Evolutionary conservation across 2,888 invertebrate genomes (phyloP), one percentile per base, ranked within the genome.

Genomic region (Athetis lepigone): DNA sequence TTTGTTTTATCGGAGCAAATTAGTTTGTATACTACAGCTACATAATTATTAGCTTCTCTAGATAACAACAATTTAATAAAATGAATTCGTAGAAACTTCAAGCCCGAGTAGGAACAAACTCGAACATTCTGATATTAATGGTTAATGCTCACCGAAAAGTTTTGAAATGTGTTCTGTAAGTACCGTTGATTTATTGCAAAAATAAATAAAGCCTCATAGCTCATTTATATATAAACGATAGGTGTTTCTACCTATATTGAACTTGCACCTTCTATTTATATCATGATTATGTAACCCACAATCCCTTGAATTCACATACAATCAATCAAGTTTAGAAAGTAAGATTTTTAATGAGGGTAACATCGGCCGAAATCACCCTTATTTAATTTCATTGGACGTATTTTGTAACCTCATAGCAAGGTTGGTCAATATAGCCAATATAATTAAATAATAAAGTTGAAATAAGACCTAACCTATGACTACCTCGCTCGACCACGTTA

Each of bases 251-350:
- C 33, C 11, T 33, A 33, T 2, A 19, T 16, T 55, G 18, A n/a
- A 18, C 36, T 18, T 56, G 27, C 29, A n/a, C 27, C 23, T 6
- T 7, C 4, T 29, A 27, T 68, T 13, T 13, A 69, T 57, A n/a
- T 36, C 51, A 27, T 16, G 36, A 45, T 56, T 68, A 57, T 23
- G 27, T 57, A 25, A 16, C 37, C n/a, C 21, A 13, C 4, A 16
- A 9, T 3, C 37, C 45, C 23, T 58, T 58, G 13, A 19, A 42
- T 70, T 47, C 27, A 42, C 13, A 36, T 70, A 21, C 27, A 61
- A 64, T 69, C 62, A 61, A 61, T n/a, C 42, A 70, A 65, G 70
- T 70, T 70, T 29, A 42, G 16, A 61, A 47, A 9, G 27, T n/a
- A n/a, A n/a, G n/a, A n/a, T 36, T 45, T 29, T 69, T 29, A 27